Evolutionary conservation across 2,113 vertebrate species (phyloP).

Genomic region (Phalacrocorax carbo): DNA sequence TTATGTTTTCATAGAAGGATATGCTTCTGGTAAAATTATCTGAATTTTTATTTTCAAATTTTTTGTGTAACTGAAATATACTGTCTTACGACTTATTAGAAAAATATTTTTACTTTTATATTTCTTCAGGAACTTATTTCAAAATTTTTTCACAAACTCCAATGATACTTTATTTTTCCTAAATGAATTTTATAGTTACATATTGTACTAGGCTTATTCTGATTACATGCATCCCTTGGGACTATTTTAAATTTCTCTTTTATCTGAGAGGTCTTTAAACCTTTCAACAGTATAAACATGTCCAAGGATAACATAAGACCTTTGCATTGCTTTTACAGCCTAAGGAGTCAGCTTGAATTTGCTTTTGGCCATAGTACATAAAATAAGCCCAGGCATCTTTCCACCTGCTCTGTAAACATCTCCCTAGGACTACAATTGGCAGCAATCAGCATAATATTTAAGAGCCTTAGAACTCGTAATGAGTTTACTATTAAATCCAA

Average conservation of each 20-base stretch:
- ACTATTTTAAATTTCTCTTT: not conserved
- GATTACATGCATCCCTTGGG: not conserved
- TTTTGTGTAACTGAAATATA: not conserved
- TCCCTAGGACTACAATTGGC: not conserved
- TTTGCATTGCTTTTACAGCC: not conserved
- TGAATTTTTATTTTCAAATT: accelerated
- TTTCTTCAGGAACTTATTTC: not conserved
- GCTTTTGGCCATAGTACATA: not conserved
- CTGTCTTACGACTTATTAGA: not conserved
- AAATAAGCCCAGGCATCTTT: not conserved
- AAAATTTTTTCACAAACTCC: not conserved
- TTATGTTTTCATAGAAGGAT: not conserved
- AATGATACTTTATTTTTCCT: not conserved
- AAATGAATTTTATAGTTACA: not conserved
- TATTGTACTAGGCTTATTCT: not conserved
- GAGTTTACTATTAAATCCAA: not conserved
- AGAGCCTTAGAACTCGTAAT: not conserved
- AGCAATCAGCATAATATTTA: not conserved
- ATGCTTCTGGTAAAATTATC: not conserved
- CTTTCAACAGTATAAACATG: not conserved
- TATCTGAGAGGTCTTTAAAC: not conserved
- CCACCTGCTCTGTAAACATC: not conserved
- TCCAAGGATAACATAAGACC: not conserved
- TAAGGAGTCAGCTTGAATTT: not conserved
- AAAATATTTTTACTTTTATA: not conserved